These are phyloP conservation scores for Varanus komodoensis DNA, from an alignment of 2,113 vertebrate genomes.

Conservation along the genomic window DNA sequence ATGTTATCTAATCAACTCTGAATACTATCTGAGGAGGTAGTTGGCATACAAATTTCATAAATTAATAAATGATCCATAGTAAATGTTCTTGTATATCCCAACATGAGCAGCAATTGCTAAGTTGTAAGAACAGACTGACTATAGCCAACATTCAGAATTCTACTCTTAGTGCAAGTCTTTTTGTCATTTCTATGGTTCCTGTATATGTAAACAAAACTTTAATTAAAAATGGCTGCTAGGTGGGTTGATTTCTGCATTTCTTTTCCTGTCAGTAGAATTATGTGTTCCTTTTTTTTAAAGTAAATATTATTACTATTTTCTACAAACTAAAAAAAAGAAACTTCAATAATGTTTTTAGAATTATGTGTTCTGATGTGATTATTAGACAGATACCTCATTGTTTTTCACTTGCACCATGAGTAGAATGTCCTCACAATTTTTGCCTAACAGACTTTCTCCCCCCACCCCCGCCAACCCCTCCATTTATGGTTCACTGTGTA, in stretches of 20 bases:
- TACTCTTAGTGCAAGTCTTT: not conserved
- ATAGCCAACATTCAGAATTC: not conserved
- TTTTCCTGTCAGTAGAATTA: not conserved
- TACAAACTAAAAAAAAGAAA: too few species aligned
- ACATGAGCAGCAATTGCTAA: not conserved
- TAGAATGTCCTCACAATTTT: constrained; percentile 15
- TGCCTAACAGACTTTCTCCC: constrained; percentile 27
- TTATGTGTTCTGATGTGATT: not conserved
- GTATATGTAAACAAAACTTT: not conserved
- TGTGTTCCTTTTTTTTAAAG: not conserved
- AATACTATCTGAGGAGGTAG: not conserved
- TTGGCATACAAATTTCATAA: not conserved
- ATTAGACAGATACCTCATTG: not conserved
- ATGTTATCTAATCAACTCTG: not conserved
- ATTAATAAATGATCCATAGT: not conserved
- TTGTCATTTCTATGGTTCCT: not conserved
- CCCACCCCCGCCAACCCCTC: constrained; percentile 22
- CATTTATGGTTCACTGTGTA: constrained; percentile 71
- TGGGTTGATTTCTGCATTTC: not conserved
- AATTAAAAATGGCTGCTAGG: not conserved
- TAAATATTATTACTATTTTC: too few species aligned
- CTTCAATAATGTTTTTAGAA: too few species aligned
- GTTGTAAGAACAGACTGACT: not conserved
- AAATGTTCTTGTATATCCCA: not conserved
- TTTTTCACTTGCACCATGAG: constrained; percentile 8